Evolutionary conservation across 2,797 vertebrate species (phyloP), one percentile per base, ranked within the genome.

Genomic region (Tenualosa ilisha): DNA sequence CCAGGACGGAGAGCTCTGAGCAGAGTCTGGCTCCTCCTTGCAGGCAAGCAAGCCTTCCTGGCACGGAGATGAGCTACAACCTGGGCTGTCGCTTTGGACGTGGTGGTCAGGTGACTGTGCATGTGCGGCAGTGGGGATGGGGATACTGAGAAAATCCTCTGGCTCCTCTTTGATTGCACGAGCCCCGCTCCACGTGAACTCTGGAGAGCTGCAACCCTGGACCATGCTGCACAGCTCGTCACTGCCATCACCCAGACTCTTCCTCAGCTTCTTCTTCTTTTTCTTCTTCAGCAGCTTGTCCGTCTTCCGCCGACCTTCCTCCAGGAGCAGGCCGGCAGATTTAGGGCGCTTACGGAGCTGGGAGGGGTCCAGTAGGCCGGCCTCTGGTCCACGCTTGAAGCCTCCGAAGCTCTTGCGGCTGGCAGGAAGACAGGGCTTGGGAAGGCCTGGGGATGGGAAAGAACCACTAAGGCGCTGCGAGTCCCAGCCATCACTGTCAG

Each of bases 401-500:
- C 95, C 95, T 9, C 92, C 91, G 2, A 96, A 94, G 94, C 92
- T 94, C 94, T 93, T 90, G 82, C 91, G 93, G 88, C 90, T 93
- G 83, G 97, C 92, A 81, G 91, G 61, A 9, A 83, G 84, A 20
- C 84, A 87, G 0, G 95, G 96, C 91, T 93, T 94, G 88, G 15
- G 92, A 86, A 92, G 89, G 26, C 93, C 95, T 0, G 89, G 88
- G 0, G 88, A 91, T 1, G 89, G 89, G 81, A 89, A 92, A 91
- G 22, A 92, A 85, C 84, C 92, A 59, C 96, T 89, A 0, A 93
- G 89, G 85, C 96, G 96, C 0, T 95, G 93, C 0, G 97, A 91
- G 0, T 98, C 97, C 97, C 97, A 98, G 85, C 97, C 95, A 4
- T 99, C 98, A 0, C 98, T 99, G 94, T 99, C 98, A 0, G 96